Conservation (phyloP, 2,888 invertebrate species). For the Steinernema carpocapsae region DNA sequence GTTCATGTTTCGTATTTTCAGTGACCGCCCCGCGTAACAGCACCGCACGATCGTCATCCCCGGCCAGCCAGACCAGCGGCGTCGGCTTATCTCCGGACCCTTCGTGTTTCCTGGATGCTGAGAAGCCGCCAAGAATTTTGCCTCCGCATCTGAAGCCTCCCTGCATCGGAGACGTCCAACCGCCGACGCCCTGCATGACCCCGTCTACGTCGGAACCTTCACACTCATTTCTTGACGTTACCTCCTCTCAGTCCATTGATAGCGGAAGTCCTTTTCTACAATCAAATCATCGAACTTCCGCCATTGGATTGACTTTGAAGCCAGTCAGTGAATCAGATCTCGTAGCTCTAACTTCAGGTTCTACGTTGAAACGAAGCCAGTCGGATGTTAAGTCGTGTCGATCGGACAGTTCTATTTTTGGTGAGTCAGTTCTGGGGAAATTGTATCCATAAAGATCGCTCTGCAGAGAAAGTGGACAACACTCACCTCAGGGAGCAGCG, state of each 20-base stretch:
- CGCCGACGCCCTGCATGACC: conserved; percentile 51
- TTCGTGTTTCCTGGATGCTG: not conserved
- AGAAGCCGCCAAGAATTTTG: not conserved
- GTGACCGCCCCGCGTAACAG: not conserved
- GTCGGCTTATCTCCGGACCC: conserved; percentile 33
- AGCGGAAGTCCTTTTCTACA: conserved; percentile 23
- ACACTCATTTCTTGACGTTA: conserved; percentile 23
- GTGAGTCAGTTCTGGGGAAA: not conserved
- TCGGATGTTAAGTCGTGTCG: conserved; percentile 17
- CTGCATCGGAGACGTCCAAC: conserved; percentile 53
- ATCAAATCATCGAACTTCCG: not conserved
- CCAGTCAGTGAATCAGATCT: conserved; percentile 30
- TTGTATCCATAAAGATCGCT: no score
- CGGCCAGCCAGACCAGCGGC: conserved; percentile 31
- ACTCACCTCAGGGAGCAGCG: conserved; percentile 7
- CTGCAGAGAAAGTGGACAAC: conserved; percentile 11
- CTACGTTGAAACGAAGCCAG: conserved; percentile 8
- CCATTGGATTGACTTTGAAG: not conserved
- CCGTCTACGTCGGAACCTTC: conserved; percentile 28
- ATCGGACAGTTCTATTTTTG: conserved; percentile 29
- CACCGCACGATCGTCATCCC: not conserved
- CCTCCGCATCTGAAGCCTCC: conserved; percentile 22
- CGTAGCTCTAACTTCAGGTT: not conserved
- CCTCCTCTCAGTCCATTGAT: conserved; percentile 18
- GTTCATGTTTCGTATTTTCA: not conserved